Evolutionary conservation across 53 echinoderm and acorn worm species (phyloP), one percentile per base, ranked within the genome.

Genomic region (Holothuria scabra): DNA sequence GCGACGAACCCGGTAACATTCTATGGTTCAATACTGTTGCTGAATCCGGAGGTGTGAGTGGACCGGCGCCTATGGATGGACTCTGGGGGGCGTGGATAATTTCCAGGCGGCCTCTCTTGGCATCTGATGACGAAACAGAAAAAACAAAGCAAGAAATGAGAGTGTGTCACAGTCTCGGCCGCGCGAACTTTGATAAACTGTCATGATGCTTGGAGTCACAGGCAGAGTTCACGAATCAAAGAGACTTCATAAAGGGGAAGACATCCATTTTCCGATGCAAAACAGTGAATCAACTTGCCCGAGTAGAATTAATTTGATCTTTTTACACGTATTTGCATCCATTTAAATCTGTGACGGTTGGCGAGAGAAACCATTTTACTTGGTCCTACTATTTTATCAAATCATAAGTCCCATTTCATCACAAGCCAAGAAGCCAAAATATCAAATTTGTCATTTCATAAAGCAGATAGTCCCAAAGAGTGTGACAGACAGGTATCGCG

Each of bases 71-170:
- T 25, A 46, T 61, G 2, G 93, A 32, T 2, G 96, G 96, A 84
- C 90, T 90, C n/a, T 30, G 78, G 5, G 93, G 91, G 20, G 93
- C 91, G 57, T 91, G 89, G 67, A 96, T 93, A 46, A 96, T 96
- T 79, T 97, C 97, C 38, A 97, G 69, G 58, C 91, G 83, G 28
- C 94, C 88, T 61, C 97, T 79, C 75, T 97, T 97, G 18, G 86
- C 85, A 61, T 97, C 94, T 81, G 46, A 35, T 11, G 22, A 52
- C 18, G 18, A 52, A 52, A 52, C 16, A 52, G 18, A 44, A 16
- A 52, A 52, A 52, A 18, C 28, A 65, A 65, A 31, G 65, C 65
- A 65, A 18, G 52, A 4, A 16, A 52, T 52, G 52, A 52, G 52
- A 52, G 18, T 52, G 52, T 52, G 52, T 52, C 52, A 52, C 1